phyloP scores from a whole-genome alignment of 2,888 invertebrate genomes.

The Melipona bicolor region DNA sequence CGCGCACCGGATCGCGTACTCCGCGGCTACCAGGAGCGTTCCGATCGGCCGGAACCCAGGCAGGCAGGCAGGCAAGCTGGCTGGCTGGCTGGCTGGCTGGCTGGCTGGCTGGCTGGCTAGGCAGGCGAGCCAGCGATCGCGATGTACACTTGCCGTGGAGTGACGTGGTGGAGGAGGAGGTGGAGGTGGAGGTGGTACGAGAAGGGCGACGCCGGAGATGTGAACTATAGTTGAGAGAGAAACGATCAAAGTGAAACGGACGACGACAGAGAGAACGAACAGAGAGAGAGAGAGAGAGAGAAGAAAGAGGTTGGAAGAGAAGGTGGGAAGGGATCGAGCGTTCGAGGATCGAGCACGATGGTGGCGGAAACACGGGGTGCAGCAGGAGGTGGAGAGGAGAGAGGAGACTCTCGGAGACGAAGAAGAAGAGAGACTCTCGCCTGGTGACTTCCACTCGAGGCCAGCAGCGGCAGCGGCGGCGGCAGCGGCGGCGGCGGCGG shows the following conservation, averaged over 20 bases:
- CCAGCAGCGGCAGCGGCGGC: no score
- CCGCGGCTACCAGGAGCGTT: conserved; percentile 70
- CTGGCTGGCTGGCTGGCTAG: conserved; percentile 41
- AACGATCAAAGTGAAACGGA: no score
- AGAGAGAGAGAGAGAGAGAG: neutral
- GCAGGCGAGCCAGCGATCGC: conserved; percentile 56
- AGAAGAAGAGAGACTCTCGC: conserved; percentile 35
- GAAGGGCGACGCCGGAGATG: conserved; percentile 20
- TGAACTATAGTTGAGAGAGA: neutral
- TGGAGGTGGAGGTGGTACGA: conserved; percentile 47
- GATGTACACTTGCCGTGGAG: conserved; percentile 61
- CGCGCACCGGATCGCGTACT: conserved; percentile 56
- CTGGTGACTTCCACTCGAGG: conserved; percentile 53
- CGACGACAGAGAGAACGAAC: no score
- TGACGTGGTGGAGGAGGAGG: conserved; percentile 44
- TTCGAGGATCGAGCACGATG: conserved; percentile 45
- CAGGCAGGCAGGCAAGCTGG: conserved; percentile 22
- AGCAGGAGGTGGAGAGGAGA: conserved; percentile 24
- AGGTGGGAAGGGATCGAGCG: conserved; percentile 43
- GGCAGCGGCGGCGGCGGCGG: no score
- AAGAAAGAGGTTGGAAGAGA: neutral
- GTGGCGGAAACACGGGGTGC: conserved; percentile 46
- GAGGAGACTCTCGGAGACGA: conserved; percentile 14
- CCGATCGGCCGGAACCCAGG: conserved; percentile 75
- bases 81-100: conserved; percentile 59